A percentile compares a stretch with the other conserved stretches of the same genome.
Evolutionary conservation across 2,888 invertebrate genomes (phyloP).

Genomic region (Calliphora vomitoria): DNA sequence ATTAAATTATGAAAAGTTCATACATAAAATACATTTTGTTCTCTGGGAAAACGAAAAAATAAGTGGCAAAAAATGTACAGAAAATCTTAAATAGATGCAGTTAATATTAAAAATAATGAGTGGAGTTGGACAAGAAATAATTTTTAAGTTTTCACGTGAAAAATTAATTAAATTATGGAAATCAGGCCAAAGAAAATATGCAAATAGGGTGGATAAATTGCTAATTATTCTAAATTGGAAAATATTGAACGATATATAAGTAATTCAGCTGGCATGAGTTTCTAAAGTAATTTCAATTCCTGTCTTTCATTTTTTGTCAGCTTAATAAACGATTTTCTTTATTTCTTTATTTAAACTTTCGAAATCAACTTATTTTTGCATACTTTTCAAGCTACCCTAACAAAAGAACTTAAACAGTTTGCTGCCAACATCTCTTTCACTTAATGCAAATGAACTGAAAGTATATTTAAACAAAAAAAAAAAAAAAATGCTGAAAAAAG

Average conservation of each 20-base stretch:
- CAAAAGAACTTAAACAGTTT: not conserved
- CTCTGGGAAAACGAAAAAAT: not conserved
- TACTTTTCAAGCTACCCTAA: conserved; percentile 8
- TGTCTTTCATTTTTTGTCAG: too few relatives aligned
- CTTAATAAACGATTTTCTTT: too few relatives aligned
- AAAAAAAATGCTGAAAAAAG: conserved; percentile 19
- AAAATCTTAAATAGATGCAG: conserved; percentile 43
- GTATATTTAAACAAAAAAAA: conserved; percentile 35
- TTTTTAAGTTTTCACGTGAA: conserved; percentile 69
- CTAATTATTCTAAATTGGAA: not conserved
- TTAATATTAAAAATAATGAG: conserved; percentile 65
- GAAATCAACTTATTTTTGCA: not conserved
- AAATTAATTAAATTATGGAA: conserved; percentile 73
- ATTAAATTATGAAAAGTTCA: conserved; percentile 59
- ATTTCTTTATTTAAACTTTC: too few relatives aligned
- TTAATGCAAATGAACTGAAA: conserved; percentile 56
- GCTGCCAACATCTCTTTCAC: conserved; percentile 14
- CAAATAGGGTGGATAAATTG: not conserved
- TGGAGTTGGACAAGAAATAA: conserved; percentile 67
- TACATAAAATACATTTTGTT: conserved; percentile 49
- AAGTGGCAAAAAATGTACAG: not conserved
- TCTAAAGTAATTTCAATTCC: too few relatives aligned
- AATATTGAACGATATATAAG: too few relatives aligned
- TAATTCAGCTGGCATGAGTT: too few relatives aligned
- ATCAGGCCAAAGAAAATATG: conserved; percentile 41